A percentile compares a stretch with the other conserved stretches of the same genome.
phyloP scores from a whole-genome alignment of 2,888 invertebrate genomes.

The Nemurella pictetii region DNA sequence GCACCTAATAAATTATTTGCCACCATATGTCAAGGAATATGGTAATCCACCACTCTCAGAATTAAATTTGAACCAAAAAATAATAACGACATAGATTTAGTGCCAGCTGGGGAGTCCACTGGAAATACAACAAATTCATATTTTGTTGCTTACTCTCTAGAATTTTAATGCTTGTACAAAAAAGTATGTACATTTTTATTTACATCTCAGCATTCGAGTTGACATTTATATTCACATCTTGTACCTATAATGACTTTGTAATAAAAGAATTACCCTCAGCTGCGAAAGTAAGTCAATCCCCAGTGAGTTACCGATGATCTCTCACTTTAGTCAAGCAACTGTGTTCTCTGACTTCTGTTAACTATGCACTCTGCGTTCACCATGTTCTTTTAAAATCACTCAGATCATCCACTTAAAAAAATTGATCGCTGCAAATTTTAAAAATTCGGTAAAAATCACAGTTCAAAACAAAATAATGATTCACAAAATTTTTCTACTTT shows the following conservation, averaged over 20 bases:
- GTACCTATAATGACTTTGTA: constrained; percentile 7
- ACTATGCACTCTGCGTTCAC: constrained; percentile 17
- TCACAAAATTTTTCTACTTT: background rate
- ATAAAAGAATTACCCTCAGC: background rate
- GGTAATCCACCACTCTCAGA: too few species aligned
- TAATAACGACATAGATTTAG: too few species aligned
- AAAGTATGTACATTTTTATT: constrained; percentile 31
- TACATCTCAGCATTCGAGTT: constrained; percentile 14
- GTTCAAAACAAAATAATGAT: background rate
- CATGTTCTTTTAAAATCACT: background rate
- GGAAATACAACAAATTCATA: background rate
- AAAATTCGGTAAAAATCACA: background rate
- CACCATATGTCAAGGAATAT: too few species aligned
- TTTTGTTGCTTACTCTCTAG: background rate
- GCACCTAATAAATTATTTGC: too few species aligned
- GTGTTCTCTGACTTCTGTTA: background rate
- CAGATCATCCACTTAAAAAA: background rate
- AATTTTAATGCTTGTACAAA: constrained; percentile 21
- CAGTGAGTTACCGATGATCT: background rate
- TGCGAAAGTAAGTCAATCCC: constrained; percentile 8
- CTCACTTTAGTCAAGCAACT: background rate
- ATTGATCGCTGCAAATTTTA: background rate
- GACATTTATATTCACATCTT: constrained; percentile 2
- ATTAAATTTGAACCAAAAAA: too few species aligned
- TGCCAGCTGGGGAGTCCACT: too few species aligned